phyloP scores from a whole-genome alignment of 2,797 vertebrate genomes.

The Eutrigla gurnardus region DNA sequence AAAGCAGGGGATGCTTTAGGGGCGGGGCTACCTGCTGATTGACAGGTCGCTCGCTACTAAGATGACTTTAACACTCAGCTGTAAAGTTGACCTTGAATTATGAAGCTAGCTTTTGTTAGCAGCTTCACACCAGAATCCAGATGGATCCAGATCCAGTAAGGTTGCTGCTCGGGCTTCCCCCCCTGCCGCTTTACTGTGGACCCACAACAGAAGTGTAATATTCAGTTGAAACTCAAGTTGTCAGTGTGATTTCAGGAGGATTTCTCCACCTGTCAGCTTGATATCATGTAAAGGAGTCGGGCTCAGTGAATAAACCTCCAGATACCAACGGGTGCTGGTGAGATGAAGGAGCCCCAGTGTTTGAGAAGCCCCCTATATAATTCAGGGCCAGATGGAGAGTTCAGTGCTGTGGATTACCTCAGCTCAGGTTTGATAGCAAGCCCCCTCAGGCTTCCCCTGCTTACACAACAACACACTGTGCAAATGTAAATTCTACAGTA shows the following conservation, averaged over 20 bases:
- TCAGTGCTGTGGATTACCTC: slow-evolving; percentile 55
- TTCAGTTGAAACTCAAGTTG: neutral
- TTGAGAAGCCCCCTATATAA: slow-evolving; percentile 55
- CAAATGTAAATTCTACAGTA: slow-evolving; percentile 46
- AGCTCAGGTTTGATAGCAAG: slow-evolving; percentile 53
- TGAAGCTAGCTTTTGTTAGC: too few species aligned
- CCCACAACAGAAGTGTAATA: neutral
- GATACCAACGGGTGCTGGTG: slow-evolving; percentile 24
- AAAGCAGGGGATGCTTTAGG: too few species aligned
- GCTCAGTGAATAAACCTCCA: slow-evolving; percentile 19
- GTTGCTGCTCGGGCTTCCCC: too few species aligned
- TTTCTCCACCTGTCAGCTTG: slow-evolving; percentile 8
- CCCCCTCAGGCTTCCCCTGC: slow-evolving; percentile 32
- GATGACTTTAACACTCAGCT: too few species aligned
- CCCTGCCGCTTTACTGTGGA: slow-evolving; percentile 13
- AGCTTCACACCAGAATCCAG: too few species aligned
- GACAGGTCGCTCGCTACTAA: too few species aligned
- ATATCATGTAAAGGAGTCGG: slow-evolving; percentile 5
- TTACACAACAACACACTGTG: slow-evolving; percentile 35
- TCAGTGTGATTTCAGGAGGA: neutral
- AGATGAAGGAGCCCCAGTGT: neutral
- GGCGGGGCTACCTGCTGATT: too few species aligned
- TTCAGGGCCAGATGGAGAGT: slow-evolving; percentile 67
- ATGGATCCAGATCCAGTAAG: too few species aligned
- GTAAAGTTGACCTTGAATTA: too few species aligned